Evolutionary conservation across 2,888 invertebrate species (phyloP), one percentile per base, ranked within the genome.

Genomic region (Trissolcus brochymenae): DNA sequence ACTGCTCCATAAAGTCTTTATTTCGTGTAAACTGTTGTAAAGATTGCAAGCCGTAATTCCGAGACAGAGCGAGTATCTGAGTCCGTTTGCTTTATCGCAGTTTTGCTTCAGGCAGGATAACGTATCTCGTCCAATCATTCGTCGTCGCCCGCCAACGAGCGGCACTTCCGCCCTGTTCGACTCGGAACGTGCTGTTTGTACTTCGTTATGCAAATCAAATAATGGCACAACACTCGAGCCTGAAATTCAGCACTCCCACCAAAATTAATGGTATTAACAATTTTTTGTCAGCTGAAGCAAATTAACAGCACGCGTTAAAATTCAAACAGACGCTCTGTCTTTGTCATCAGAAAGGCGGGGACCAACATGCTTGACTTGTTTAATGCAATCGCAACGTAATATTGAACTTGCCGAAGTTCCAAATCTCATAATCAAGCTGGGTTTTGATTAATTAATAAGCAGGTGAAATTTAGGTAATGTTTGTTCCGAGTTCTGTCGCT

Each of bases 191-290:
- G 64, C 64, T 35, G 68, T 77, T 77, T 77, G 72, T 73, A 65
- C 55, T 76, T 71, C 71, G 71, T 76, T 72, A 76, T 76, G 75
- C 70, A 70, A 76, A 76, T 76, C 75, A 70, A 76, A 76, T 70
- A 76, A 70, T 59, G 70, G 70, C 64, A 51, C 70, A 65, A 65
- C 43, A 60, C 61, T 57, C 62, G 11, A 14, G 50, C 54, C 13
- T 29, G 57, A 62, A 74, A 67, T 74, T 59, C 59, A 65, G 25
- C 59, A 49, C 46, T 40, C 21, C 16, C 35, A 57, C 56, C 50
- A 50, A 56, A 74, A 66, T 66, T 65, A 65, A 65, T 65, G 14
- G 59, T 21, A 59, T 65, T 65, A 59, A 41, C 14, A 21, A 25
- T 67, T 67, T 68, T 66, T 51, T 51, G 19, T 35, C 13, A 41